A percentile compares a stretch with the other conserved stretches of the same genome.
Conservation (phyloP, 2,797 vertebrate species). For the Margarornis squamiger region DNA sequence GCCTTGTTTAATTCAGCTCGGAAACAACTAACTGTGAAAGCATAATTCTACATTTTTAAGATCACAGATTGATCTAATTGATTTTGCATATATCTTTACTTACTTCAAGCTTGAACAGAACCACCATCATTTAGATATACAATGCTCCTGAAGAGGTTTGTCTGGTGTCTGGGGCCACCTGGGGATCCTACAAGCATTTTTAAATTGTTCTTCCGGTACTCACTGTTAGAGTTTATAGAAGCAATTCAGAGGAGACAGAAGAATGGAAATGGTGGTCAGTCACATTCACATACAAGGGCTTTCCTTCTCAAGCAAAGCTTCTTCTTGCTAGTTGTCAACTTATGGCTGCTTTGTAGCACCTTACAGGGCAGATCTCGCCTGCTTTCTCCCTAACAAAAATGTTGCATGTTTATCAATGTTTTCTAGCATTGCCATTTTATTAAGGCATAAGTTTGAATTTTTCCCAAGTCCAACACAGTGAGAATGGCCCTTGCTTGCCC, state of each 20-base stretch:
- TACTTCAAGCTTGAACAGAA: neutral
- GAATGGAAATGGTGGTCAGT: neutral
- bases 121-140: neutral
- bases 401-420: neutral
- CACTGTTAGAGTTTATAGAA: neutral
- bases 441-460: neutral
- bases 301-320: neutral
- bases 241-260: neutral
- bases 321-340: neutral
- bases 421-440: neutral
- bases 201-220: neutral
- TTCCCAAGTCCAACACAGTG: neutral
- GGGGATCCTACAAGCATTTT: neutral
- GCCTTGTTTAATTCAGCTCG: neutral
- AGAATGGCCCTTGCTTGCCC: neutral
- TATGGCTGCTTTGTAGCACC: neutral
- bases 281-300: accelerated
- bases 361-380: neutral
- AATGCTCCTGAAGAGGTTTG: neutral
- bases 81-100: neutral
- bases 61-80: neutral
- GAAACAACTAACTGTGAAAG: neutral
- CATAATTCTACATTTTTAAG: neutral
- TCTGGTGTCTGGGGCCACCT: neutral
- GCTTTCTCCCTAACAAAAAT: neutral